Conservation (phyloP, 2,113 vertebrate genomes). For the Trichechus manatus region DNA sequence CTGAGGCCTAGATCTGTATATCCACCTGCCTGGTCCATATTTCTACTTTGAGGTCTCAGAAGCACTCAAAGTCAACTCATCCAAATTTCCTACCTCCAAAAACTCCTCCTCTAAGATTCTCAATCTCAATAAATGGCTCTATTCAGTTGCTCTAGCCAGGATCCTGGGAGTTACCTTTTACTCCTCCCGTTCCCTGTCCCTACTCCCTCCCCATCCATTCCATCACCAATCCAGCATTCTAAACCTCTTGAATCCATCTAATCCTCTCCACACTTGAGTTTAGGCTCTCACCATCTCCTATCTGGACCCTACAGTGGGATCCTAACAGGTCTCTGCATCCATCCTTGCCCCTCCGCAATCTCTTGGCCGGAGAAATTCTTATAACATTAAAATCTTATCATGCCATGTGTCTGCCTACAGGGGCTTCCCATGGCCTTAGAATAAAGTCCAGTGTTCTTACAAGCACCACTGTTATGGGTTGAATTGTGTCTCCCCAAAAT, state of each 20-base stretch:
- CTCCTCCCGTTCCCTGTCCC: background rate
- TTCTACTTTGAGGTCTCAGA: background rate
- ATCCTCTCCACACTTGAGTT: background rate
- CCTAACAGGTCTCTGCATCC: background rate
- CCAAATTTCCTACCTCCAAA: background rate
- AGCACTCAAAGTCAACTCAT: background rate
- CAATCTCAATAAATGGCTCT: background rate
- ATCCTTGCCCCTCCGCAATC: background rate
- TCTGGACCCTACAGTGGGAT: background rate
- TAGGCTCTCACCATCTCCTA: background rate
- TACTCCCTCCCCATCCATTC: background rate
- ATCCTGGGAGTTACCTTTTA: background rate
- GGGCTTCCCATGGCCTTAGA: background rate
- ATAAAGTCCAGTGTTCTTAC: background rate
- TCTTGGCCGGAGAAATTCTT: background rate
- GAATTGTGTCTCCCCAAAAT: too few relatives aligned
- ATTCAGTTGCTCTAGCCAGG: background rate
- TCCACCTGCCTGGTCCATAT: background rate
- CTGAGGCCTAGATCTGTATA: background rate
- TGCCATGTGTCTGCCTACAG: background rate
- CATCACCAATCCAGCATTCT: background rate
- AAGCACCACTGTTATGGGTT: background rate
- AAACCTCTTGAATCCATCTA: background rate
- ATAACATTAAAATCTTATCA: background rate
- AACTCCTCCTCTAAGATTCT: background rate